phyloP scores from a whole-genome alignment of 2,797 vertebrate species.

The Epinephelus coioides region DNA sequence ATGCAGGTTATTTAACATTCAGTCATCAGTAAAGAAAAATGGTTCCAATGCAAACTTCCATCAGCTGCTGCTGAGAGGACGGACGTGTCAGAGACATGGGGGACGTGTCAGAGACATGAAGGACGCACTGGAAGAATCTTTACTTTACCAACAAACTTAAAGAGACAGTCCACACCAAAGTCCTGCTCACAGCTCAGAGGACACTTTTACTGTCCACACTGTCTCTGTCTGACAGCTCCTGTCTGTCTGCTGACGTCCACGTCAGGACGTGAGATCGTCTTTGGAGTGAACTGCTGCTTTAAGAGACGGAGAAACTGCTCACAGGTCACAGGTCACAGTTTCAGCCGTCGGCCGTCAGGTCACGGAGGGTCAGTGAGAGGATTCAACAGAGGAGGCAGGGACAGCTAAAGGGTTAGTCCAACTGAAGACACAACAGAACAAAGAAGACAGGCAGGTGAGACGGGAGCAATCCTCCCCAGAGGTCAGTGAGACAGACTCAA shows the following conservation, averaged over 20 bases:
- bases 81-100: not conserved
- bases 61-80: conserved; percentile 5
- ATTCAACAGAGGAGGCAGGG: conserved; percentile 81
- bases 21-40: conserved; percentile 56
- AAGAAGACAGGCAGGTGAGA: conserved; percentile 74
- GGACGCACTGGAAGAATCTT: conserved; percentile 59
- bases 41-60: conserved; percentile 63
- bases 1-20: conserved; percentile 60
- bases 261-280: not conserved
- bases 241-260: not conserved
- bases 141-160: conserved; percentile 67
- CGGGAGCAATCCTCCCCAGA: conserved; percentile 67
- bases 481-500: conserved; percentile 71
- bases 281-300: conserved; percentile 73
- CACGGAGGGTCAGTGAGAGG: conserved; percentile 60
- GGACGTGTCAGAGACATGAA: conserved; percentile 2
- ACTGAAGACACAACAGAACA: conserved; percentile 52
- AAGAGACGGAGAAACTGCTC: conserved; percentile 70
- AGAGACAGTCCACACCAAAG: conserved; percentile 74
- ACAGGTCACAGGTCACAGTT: conserved; percentile 64
- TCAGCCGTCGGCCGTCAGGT: conserved; percentile 56
- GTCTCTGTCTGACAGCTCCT: not conserved
- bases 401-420: conserved; percentile 77
- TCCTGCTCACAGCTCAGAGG: not conserved
- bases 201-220: not conserved